Conservation (phyloP, 1,140 invertebrate species). For the Orchestia grillus region DNA sequence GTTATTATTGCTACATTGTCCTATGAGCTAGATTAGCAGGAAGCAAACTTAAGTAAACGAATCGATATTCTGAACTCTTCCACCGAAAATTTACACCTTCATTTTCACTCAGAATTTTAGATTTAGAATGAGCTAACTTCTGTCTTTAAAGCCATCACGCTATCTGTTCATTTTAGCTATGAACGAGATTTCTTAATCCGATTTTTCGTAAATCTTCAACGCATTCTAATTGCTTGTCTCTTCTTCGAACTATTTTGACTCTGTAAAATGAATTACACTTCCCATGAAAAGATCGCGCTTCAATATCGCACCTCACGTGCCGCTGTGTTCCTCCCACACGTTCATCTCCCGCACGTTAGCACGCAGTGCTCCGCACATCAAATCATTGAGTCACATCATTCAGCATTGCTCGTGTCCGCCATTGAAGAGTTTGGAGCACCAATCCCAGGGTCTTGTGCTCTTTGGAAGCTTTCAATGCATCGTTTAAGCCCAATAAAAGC, state of each 20-base stretch:
- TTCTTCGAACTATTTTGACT: not conserved
- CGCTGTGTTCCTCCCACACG: not conserved
- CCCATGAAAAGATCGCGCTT: not conserved
- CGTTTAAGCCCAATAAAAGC: constrained; percentile 35
- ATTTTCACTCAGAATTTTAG: not conserved
- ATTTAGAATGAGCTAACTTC: too few species aligned
- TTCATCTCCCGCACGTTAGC: not conserved
- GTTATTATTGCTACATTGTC: not conserved
- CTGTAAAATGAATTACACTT: not conserved
- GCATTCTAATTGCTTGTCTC: not conserved
- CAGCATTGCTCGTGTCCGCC: constrained; percentile 2
- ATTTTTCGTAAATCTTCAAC: not conserved
- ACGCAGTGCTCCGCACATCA: not conserved
- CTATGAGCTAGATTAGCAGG: not conserved
- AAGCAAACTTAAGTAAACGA: not conserved
- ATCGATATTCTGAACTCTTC: not conserved
- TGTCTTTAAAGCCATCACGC: not conserved
- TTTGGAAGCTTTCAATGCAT: constrained; percentile 34
- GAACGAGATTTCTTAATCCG: not conserved
- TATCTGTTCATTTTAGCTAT: not conserved
- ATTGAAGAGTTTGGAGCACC: constrained; percentile 33
- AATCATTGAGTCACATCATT: not conserved
- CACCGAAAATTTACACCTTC: not conserved
- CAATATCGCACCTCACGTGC: not conserved
- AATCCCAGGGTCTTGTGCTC: constrained; percentile 17